Conservation (phyloP, 2,113 vertebrate species). For the Myiozetetes cayanensis region DNA sequence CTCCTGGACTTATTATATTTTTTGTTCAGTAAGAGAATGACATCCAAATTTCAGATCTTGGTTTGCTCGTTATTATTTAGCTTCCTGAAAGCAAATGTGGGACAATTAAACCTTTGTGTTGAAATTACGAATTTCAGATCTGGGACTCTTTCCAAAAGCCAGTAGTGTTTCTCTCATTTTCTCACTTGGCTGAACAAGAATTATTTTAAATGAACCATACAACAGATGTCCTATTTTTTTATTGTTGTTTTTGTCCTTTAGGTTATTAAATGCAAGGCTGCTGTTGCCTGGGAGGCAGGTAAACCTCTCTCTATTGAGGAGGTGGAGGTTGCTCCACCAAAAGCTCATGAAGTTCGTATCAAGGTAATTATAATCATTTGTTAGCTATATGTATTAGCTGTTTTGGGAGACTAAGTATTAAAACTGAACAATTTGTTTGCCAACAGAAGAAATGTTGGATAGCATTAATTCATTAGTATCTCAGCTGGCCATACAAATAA, state of each 20-base stretch:
- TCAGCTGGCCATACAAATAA: not conserved
- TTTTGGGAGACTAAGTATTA: not conserved
- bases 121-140: not conserved
- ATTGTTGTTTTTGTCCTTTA: conserved; percentile 9
- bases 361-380: conserved; percentile 69
- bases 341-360: conserved; percentile 83
- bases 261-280: conserved; percentile 81
- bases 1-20: not conserved
- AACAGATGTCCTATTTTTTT: not conserved
- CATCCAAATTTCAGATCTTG: not conserved
- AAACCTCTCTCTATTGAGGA: conserved; percentile 81
- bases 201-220: not conserved
- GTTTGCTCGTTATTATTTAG: not conserved
- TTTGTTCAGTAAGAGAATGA: not conserved
- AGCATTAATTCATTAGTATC: not conserved
- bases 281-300: conserved; percentile 80
- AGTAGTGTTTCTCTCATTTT: not conserved
- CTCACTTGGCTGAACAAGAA: conserved; percentile 8
- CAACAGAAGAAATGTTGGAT: not conserved
- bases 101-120: not conserved
- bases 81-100: not conserved
- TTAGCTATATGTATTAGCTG: not conserved
- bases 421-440: not conserved
- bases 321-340: conserved; percentile 80
- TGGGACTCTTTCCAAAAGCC: conserved; percentile 27